phyloP scores from a whole-genome alignment of 2,888 invertebrate species.

The Podabrus alpinus region DNA sequence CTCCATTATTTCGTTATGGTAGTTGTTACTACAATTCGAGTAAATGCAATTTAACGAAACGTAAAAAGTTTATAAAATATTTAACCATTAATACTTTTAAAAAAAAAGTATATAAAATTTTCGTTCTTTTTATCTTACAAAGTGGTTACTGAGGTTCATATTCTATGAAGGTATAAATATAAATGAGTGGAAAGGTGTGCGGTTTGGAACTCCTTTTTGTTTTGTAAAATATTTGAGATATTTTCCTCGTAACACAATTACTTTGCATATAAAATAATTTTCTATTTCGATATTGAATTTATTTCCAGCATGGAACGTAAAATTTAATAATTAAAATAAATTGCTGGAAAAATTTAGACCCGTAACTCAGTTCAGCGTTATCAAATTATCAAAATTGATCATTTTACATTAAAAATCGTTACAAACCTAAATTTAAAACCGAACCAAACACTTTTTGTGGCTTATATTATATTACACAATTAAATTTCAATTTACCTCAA shows the following conservation, averaged over 20 bases:
- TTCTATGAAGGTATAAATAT: constrained; percentile 2
- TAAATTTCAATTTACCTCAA: not conserved
- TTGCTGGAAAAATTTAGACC: not conserved
- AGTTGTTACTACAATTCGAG: not conserved
- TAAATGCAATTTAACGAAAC: not conserved
- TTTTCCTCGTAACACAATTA: not conserved
- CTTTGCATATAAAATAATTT: not conserved
- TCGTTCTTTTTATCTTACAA: not conserved
- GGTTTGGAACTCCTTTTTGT: not conserved
- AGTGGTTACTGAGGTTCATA: not conserved
- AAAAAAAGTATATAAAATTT: not conserved
- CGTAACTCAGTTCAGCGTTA: not conserved
- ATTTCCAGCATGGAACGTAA: not conserved
- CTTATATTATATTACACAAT: not conserved
- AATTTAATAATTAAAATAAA: not conserved
- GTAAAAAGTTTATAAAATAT: not conserved
- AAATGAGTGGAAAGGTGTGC: not conserved
- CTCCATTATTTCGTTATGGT: not conserved
- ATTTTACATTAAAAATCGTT: not conserved
- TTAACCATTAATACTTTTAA: not conserved
- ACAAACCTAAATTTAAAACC: not conserved
- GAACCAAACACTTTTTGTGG: not conserved
- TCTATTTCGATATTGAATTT: not conserved
- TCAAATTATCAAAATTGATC: not conserved
- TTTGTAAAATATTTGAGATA: not conserved